Conservation (phyloP, 1,140 invertebrate species). For the Phortica variegata region DNA sequence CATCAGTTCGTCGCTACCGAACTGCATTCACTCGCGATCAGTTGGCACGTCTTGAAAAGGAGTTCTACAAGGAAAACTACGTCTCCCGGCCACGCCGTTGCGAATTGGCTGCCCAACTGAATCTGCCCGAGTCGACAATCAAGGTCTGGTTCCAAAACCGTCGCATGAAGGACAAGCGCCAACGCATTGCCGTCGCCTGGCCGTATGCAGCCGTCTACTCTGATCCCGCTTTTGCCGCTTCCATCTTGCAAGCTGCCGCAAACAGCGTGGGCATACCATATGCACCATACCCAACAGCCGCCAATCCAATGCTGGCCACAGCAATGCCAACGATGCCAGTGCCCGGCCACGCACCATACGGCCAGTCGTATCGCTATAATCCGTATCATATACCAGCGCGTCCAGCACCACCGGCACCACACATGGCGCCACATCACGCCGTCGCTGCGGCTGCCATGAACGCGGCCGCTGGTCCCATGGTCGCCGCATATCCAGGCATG, state of each 20-base stretch:
- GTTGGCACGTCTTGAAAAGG: slow-evolving; percentile 89
- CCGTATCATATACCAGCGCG: slow-evolving; percentile 56
- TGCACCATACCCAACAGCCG: slow-evolving; percentile 37
- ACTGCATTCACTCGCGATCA: slow-evolving; percentile 98
- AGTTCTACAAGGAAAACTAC: slow-evolving; percentile 97
- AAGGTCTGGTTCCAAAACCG: slow-evolving; percentile 99
- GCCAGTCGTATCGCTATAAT: slow-evolving; percentile 54
- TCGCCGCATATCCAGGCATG: slow-evolving; percentile 22
- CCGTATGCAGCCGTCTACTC: slow-evolving; percentile 90
- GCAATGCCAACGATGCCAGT: slow-evolving; percentile 59
- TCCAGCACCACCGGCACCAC: slow-evolving; percentile 45
- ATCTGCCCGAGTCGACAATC: slow-evolving; percentile 95
- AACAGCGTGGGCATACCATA: slow-evolving; percentile 65
- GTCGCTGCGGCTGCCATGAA: slow-evolving; percentile 25
- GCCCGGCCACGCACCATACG: slow-evolving; percentile 56
- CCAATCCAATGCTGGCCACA: slow-evolving; percentile 58
- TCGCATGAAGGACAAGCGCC: slow-evolving; percentile 98
- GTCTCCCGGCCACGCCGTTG: slow-evolving; percentile 91
- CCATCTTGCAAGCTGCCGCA: slow-evolving; percentile 87
- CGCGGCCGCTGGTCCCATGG: slow-evolving; percentile 3
- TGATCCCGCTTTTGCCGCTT: slow-evolving; percentile 87
- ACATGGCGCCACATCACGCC: slow-evolving; percentile 54
- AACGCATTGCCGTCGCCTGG: slow-evolving; percentile 90
- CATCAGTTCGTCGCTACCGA: slow-evolving; percentile 84
- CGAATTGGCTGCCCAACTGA: slow-evolving; percentile 91